Evolutionary conservation across 1,140 invertebrate species (phyloP), one percentile per base, ranked within the genome.

Genomic region (Dendrolimus kikuchii): DNA sequence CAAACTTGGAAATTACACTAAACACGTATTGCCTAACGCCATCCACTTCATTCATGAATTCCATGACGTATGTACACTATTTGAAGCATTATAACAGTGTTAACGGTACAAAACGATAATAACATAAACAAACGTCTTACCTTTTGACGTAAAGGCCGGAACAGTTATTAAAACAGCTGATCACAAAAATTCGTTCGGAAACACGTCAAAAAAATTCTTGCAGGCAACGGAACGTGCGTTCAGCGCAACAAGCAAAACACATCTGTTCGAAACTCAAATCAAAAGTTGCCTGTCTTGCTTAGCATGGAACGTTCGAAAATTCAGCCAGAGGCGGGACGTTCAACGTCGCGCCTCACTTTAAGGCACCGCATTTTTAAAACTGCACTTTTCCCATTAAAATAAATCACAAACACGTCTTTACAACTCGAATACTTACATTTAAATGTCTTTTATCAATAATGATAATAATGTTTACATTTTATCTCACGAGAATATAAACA

Each of bases 341-440:
- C 44, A 23, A 44, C 55, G 68, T 57, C 79, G 64, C 77, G 79
- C 77, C 78, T 75, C 77, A 52, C 42, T 7, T 56, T 49, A 46
- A 50, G 53, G 51, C 65, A 64, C 77, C 74, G 75, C 78, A 78
- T 80, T 80, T 82, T 82, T 71, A 38, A 49, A 55, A 58, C 40
- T 40, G 5, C 46, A 46, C 40, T 53, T 38, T 63, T 53, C 49
- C 23, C 23, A 23, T 23, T 23, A 23, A 23, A 23, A 23, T 23
- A 23, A 23, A 23, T 23, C 23, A 23, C 23, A 2, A 46, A 59
- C n/a, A 45, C 43, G 43, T 45, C 43, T n/a, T 9, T 23, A 23
- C 23, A 23, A 23, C 3, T 23, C 23, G 23, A 23, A 23, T 23
- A 23, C 23, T 23, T 23, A 23, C 23, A 23, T 23, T 23, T 23